These are phyloP conservation scores for Drosophila stalkeri DNA, from an alignment of 2,888 invertebrate species.

Conservation along the genomic window DNA sequence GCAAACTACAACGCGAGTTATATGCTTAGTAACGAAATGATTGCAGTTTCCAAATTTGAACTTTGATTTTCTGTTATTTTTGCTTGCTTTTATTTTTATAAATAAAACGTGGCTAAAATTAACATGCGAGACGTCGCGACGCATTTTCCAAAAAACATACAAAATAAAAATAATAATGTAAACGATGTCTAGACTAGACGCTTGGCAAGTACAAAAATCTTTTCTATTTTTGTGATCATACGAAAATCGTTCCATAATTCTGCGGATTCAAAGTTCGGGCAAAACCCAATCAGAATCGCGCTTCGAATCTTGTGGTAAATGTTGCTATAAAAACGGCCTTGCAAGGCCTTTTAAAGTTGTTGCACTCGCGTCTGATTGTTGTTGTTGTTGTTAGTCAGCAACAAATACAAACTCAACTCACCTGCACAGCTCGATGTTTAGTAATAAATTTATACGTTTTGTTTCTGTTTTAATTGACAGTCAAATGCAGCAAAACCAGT, in stretches of 20 bases:
- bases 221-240: conserved; percentile 63
- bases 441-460: conserved; percentile 42
- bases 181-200: conserved; percentile 21
- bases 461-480: conserved; percentile 65
- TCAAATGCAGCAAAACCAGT: conserved; percentile 68
- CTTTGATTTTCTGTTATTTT: conserved; percentile 30
- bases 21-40: conserved; percentile 28
- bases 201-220: not conserved
- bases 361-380: conserved; percentile 61
- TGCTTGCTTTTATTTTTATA: conserved; percentile 32
- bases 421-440: conserved; percentile 43
- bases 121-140: conserved; percentile 68
- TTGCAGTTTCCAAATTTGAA: conserved; percentile 50
- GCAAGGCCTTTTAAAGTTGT: conserved; percentile 83
- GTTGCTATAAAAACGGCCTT: conserved; percentile 75
- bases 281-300: conserved; percentile 19
- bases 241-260: conserved; percentile 44
- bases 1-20: conserved; percentile 35
- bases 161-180: not conserved
- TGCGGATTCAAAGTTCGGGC: conserved; percentile 23
- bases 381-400: conserved; percentile 39
- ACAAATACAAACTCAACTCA: conserved; percentile 31
- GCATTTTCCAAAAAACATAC: conserved; percentile 41
- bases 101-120: conserved; percentile 64
- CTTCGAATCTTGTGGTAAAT: conserved; percentile 38